These are phyloP conservation scores for Dicentrarchus labrax DNA, from an alignment of 2,113 vertebrate genomes.

Conservation along the genomic window DNA sequence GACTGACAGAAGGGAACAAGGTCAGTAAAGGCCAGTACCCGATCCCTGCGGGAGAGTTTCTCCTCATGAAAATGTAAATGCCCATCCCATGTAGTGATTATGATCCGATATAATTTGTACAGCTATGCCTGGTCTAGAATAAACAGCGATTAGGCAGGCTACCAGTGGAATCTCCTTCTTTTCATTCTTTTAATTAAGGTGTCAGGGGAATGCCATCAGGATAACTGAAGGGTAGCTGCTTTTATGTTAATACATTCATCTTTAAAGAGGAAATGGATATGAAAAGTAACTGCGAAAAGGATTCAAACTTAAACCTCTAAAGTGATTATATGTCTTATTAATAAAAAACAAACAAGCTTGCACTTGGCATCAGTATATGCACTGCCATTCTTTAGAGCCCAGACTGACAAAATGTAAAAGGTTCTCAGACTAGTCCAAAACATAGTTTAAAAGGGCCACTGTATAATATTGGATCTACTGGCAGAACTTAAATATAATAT, in stretches of 20 bases:
- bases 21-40: slow-evolving; percentile 48
- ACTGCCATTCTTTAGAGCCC: too few species aligned
- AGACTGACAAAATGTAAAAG: not conserved
- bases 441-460: not conserved
- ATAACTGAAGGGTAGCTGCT: slow-evolving; percentile 33
- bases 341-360: not conserved
- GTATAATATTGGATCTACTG: too few species aligned
- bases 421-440: not conserved
- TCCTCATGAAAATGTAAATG: slow-evolving; percentile 67
- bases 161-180: not conserved
- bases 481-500: too few species aligned
- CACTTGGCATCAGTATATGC: too few species aligned
- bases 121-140: slow-evolving; percentile 13
- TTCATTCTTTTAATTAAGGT: slow-evolving; percentile 50
- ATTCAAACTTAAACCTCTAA: not conserved
- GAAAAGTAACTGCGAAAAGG: not conserved
- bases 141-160: slow-evolving; percentile 22
- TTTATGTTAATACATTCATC: slow-evolving; percentile 20
- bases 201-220: slow-evolving; percentile 28
- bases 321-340: slow-evolving; percentile 10
- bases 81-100: slow-evolving; percentile 40
- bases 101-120: slow-evolving; percentile 49
- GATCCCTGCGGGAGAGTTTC: slow-evolving; percentile 23
- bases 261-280: not conserved
- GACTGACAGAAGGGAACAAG: slow-evolving; percentile 55